Conservation (phyloP, 2,113 vertebrate species). For the Acrocephalus kingi region DNA sequence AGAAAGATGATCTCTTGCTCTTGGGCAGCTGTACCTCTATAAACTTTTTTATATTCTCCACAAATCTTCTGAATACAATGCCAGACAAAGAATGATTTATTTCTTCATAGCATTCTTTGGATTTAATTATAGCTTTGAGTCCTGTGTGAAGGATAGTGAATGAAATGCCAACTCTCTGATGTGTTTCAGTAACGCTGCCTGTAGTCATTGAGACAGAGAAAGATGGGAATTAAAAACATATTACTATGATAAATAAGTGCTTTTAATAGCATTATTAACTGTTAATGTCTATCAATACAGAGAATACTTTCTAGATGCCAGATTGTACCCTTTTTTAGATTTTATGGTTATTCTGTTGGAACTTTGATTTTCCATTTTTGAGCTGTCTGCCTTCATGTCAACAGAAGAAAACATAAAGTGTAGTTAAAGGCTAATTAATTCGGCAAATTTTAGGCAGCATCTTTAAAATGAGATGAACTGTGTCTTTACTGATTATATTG, state of each 20-base stretch:
- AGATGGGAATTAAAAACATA: neutral
- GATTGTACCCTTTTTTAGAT: neutral
- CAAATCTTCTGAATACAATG: neutral
- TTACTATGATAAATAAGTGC: neutral
- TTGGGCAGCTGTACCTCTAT: neutral
- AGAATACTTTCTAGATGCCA: neutral
- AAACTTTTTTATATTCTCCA: neutral
- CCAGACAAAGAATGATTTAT: neutral
- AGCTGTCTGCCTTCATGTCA: neutral
- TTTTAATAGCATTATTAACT: neutral
- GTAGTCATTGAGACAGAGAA: neutral
- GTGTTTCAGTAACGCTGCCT: neutral
- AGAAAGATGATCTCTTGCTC: neutral
- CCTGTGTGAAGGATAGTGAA: neutral
- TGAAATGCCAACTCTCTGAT: neutral
- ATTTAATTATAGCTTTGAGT: neutral
- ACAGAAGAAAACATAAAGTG: neutral
- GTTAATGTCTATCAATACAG: neutral
- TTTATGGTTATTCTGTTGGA: neutral
- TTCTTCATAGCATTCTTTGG: neutral
- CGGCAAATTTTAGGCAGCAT: neutral
- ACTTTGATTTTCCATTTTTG: neutral
- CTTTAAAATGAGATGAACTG: neutral
- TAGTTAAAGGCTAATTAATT: neutral
- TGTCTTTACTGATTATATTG: neutral